Percentiles rank a stretch among this genome's conserved stretches.
These are phyloP conservation scores for Drosophila birchii DNA, from an alignment of 2,888 invertebrate species.

Conservation along the genomic window DNA sequence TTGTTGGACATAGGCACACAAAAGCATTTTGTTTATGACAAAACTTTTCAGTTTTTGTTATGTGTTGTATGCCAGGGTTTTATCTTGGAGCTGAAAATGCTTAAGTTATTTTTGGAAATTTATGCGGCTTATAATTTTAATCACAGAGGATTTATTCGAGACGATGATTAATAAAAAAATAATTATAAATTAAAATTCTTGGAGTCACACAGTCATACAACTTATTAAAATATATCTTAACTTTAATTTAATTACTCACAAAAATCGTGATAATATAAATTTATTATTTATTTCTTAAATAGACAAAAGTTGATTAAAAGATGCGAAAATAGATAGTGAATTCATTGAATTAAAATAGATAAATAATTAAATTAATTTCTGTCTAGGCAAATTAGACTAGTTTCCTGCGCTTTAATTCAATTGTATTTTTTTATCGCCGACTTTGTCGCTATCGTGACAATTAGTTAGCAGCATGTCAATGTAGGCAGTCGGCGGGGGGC, in stretches of 20 bases:
- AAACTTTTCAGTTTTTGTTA: neutral
- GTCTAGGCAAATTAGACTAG: constrained; percentile 4
- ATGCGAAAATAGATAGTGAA: neutral
- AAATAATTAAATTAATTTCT: constrained; percentile 12
- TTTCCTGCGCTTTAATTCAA: constrained; percentile 35
- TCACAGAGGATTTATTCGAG: neutral
- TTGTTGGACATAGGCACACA: neutral
- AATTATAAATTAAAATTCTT: neutral
- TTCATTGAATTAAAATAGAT: neutral
- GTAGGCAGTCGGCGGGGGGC: constrained; percentile 17
- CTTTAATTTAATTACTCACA: neutral
- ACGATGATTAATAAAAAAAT: neutral
- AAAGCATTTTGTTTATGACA: neutral
- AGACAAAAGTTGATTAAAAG: neutral
- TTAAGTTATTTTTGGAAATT: neutral
- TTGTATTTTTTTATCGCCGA: constrained; percentile 22
- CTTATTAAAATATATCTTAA: neutral
- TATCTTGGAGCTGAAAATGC: neutral
- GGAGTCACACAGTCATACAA: neutral
- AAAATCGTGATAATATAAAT: neutral
- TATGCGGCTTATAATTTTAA: too few relatives aligned
- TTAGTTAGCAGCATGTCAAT: constrained; percentile 51
- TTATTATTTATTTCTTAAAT: neutral
- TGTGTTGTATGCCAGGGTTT: neutral
- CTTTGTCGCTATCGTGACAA: constrained; percentile 42